phyloP scores from a whole-genome alignment of 2,113 vertebrate genomes.

The Pachycephala philippinensis region DNA sequence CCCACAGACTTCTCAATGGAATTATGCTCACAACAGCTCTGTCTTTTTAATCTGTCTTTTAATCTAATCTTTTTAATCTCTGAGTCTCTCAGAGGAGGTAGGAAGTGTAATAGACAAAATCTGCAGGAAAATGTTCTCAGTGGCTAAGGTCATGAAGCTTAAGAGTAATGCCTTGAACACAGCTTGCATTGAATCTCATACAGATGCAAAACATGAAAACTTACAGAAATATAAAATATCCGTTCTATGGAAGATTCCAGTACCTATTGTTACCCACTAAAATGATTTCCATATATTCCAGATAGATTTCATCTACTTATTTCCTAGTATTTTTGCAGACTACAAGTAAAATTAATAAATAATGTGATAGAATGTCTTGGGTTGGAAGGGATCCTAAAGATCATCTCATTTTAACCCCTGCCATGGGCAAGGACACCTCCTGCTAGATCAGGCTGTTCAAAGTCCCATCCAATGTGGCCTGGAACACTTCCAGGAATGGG shows the following conservation, averaged over 20 bases:
- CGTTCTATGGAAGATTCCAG: neutral
- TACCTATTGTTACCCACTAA: neutral
- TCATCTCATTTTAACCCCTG: neutral
- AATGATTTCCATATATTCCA: neutral
- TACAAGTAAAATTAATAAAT: neutral
- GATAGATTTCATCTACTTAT: neutral
- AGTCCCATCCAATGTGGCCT: neutral
- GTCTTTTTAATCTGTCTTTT: neutral
- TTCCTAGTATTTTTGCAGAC: neutral
- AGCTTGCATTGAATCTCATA: neutral
- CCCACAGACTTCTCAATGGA: neutral
- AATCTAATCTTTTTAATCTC: too few relatives aligned
- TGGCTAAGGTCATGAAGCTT: neutral
- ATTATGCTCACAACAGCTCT: neutral
- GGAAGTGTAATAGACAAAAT: neutral
- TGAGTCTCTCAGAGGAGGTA: neutral
- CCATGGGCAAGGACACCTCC: neutral
- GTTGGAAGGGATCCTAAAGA: neutral
- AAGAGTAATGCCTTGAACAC: neutral
- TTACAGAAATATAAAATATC: neutral
- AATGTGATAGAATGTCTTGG: neutral
- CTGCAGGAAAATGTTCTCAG: neutral
- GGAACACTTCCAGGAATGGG: neutral
- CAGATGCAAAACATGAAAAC: neutral
- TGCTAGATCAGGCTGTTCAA: neutral